Evolutionary conservation across 2,888 invertebrate species (phyloP), one percentile per base, ranked within the genome.

Genomic region (Eupithecia subfuscata): DNA sequence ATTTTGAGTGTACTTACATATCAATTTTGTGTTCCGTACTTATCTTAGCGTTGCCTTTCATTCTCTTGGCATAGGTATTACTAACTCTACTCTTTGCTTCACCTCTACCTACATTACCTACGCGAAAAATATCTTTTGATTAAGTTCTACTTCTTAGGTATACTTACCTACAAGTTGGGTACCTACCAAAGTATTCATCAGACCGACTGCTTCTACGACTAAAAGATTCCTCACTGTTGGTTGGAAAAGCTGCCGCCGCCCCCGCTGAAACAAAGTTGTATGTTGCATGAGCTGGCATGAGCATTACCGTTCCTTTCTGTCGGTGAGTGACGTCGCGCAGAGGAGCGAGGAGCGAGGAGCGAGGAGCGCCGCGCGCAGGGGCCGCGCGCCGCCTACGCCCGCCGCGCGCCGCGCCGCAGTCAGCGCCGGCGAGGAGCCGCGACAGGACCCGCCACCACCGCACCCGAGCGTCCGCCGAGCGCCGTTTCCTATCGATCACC

Each of bases 301-400:
- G 92, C 93, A 94, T 93, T 93, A 91, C 92, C 90, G 90, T 91
- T 91, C 88, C 89, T 91, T 91, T 88, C 84, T 90, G 89, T 89
- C 91, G 90, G 85, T 89, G 91, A 90, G 93, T 93, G 91, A 92
- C 40, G 56, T 56, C 67, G 67, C 67, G 43, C 65, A 18, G 65
- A 67, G 65, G n/a, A n/a, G 93, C 86, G 84, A n/a, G n/a, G n/a
- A n/a, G n/a, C n/a, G n/a, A n/a, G n/a, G n/a, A n/a, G n/a, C n/a
- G 65, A 67, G 65, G n/a, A n/a, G 93, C 86, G 84, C 85, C 86
- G 84, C 89, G 86, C 89, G 88, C 88, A 82, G 82, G 82, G 81
- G 84, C 84, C 65, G 82, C 83, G 82, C 88, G 82, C 82, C 82
- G 81, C 84, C 18, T 82, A 81, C 45, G 82, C 82, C 82, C 81